A percentile compares a stretch with the other conserved stretches of the same genome.
Conservation (phyloP, 1,140 invertebrate species). For the Aphis gossypii region DNA sequence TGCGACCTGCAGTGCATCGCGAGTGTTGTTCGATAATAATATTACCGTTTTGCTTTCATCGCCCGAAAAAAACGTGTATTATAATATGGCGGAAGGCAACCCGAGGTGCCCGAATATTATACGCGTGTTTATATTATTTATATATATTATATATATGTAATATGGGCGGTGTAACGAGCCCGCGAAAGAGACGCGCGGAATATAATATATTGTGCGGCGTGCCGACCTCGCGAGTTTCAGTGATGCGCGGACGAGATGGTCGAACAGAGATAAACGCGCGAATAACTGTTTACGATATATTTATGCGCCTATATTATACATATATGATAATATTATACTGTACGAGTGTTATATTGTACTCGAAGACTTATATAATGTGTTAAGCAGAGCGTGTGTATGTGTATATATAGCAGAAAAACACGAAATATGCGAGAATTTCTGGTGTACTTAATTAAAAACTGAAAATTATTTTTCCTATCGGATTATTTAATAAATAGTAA, state of each 20-base stretch:
- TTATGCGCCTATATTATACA: neutral
- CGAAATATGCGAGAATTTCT: no score
- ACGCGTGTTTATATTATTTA: no score
- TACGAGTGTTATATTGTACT: neutral
- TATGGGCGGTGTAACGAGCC: neutral
- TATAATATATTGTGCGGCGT: neutral
- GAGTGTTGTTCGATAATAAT: neutral
- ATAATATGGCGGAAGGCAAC: neutral
- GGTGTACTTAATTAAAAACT: no score
- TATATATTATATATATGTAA: neutral
- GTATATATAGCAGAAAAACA: neutral
- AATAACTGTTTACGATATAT: neutral
- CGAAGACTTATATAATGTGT: no score
- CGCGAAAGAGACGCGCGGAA: neutral
- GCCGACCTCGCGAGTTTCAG: neutral
- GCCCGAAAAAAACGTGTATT: neutral
- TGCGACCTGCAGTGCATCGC: neutral
- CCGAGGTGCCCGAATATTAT: neutral
- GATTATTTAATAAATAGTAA: no score
- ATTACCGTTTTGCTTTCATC: conserved; percentile 28
- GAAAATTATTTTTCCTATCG: no score
- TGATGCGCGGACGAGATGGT: neutral
- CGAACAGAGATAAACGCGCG: neutral
- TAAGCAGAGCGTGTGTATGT: neutral
- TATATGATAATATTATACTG: neutral